Conservation (phyloP, 2,888 invertebrate genomes). For the Lissonota sp. region DNA sequence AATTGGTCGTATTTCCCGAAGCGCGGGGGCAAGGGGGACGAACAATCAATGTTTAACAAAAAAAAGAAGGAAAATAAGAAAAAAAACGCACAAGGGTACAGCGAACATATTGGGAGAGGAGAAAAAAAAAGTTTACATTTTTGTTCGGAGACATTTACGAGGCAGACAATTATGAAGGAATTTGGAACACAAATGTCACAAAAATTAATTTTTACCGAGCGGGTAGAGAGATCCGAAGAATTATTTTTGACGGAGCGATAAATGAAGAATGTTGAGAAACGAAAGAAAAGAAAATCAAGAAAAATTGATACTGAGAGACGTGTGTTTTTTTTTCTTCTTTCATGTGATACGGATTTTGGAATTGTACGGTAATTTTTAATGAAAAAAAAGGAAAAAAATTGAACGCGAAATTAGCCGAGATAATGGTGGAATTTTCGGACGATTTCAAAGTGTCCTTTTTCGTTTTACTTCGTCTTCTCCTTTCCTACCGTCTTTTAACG, state of each 20-base stretch:
- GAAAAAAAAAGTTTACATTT: constrained; percentile 49
- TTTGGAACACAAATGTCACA: constrained; percentile 70
- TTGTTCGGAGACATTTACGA: constrained; percentile 3
- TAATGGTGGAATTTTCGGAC: constrained; percentile 40
- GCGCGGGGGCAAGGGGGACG: constrained; percentile 72
- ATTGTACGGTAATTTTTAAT: constrained; percentile 14
- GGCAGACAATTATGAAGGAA: constrained; percentile 27
- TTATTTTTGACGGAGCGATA: constrained; percentile 58
- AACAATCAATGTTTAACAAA: constrained; percentile 33
- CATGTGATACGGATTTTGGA: constrained; percentile 15
- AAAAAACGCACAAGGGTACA: constrained; percentile 51
- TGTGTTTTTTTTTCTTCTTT: constrained; percentile 43
- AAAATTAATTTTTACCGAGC: constrained; percentile 82
- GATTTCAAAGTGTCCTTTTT: constrained; percentile 33
- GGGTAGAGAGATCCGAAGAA: constrained; percentile 85
- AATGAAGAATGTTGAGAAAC: constrained; percentile 66
- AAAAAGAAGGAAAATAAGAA: constrained; percentile 17
- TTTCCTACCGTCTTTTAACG: constrained; percentile 60
- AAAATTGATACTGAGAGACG: constrained; percentile 55
- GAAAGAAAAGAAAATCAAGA: constrained; percentile 33
- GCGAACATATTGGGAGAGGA: constrained; percentile 62
- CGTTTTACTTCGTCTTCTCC: constrained; percentile 35
- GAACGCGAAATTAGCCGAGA: constrained; percentile 35
- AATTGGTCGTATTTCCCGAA: constrained; percentile 23
- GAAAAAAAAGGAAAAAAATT: constrained; percentile 15